Conservation (phyloP, 2,888 invertebrate species). For the Agrenia bidenticulata region DNA sequence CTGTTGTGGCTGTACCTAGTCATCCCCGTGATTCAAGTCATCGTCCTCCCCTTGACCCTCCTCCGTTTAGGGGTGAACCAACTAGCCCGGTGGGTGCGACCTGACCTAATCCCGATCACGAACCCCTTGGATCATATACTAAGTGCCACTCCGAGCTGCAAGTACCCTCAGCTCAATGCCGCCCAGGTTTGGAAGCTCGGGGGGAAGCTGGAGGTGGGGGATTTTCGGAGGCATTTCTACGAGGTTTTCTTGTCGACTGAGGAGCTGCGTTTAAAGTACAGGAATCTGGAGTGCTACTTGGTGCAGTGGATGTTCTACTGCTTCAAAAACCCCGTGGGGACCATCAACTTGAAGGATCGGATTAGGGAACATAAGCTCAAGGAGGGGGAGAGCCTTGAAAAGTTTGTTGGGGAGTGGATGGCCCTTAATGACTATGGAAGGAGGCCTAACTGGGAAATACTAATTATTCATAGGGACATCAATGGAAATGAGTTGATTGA, state of each 20-base stretch:
- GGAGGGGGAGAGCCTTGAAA: not conserved
- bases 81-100: not conserved
- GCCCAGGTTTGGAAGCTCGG: too few relatives aligned
- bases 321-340: conserved; percentile 32
- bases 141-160: too few relatives aligned
- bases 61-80: not conserved
- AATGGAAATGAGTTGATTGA: conserved; percentile 7
- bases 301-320: conserved; percentile 35
- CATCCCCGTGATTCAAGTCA: not conserved
- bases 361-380: conserved; percentile 18
- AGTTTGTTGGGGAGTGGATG: conserved; percentile 24
- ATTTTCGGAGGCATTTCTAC: conserved; percentile 33
- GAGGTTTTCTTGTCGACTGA: conserved; percentile 25
- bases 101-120: not conserved
- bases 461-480: conserved; percentile 25
- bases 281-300: conserved; percentile 37
- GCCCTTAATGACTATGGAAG: conserved; percentile 7
- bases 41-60: not conserved
- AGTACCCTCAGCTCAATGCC: too few relatives aligned
- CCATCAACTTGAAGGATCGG: conserved; percentile 33
- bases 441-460: conserved; percentile 35
- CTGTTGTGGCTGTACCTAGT: too few relatives aligned
- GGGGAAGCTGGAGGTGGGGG: conserved; percentile 21
- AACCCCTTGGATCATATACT: too few relatives aligned
- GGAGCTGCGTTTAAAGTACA: conserved; percentile 28